Conservation (phyloP, 2,888 invertebrate species). For the Villa cingulata region DNA sequence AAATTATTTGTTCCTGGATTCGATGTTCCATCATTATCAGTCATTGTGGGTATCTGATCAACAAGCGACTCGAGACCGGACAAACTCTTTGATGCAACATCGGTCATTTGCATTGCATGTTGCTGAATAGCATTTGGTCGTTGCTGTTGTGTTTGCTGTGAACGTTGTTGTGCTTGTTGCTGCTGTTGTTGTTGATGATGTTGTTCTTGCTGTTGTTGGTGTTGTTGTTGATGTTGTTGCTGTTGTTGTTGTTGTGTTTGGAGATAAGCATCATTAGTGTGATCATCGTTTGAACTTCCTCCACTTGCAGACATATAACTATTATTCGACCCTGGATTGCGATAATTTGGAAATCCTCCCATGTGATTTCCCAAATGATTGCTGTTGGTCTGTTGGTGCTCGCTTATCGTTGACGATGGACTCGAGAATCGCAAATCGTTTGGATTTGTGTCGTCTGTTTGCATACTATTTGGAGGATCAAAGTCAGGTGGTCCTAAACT, state of each 20-base stretch:
- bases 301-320: conserved; percentile 12
- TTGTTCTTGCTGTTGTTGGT: conserved; percentile 13
- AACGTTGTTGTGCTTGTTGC: conserved; percentile 16
- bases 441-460: conserved; percentile 27
- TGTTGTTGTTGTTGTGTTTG: conserved; percentile 2
- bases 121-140: conserved; percentile 10
- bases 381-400: conserved; percentile 12
- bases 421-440: conserved; percentile 42
- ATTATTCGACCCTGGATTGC: conserved; percentile 24
- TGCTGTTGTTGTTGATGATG: conserved; percentile 17
- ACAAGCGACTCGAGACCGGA: conserved; percentile 80
- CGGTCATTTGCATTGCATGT: conserved; percentile 24
- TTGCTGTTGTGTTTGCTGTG: conserved; percentile 14
- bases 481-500: conserved; percentile 58
- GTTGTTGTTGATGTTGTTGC: conserved; percentile 25
- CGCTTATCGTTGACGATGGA: conserved; percentile 27
- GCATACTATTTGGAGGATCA: conserved; percentile 52
- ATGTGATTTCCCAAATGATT: neutral
- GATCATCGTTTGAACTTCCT: conserved; percentile 6
- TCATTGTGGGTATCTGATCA: conserved; percentile 81
- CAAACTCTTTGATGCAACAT: conserved; percentile 72
- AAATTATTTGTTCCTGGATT: conserved; percentile 5
- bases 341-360: conserved; percentile 18
- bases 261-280: conserved; percentile 6
- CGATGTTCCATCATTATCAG: conserved; percentile 46